Percentiles rank a stretch among this genome's conserved stretches.
phyloP scores from a whole-genome alignment of 2,797 vertebrate species.

The Squalus acanthias region DNA sequence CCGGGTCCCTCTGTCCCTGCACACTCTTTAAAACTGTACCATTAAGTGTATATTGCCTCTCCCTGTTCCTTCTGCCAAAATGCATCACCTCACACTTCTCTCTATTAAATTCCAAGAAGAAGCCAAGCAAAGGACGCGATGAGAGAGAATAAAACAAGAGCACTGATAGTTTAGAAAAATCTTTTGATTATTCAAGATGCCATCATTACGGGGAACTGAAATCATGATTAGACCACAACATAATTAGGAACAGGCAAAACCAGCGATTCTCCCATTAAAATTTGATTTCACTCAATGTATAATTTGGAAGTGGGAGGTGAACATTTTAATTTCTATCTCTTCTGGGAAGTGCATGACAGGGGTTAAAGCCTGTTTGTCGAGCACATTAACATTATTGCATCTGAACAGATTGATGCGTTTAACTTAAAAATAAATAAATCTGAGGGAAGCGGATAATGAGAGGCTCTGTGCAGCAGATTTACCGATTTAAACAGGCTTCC shows the following conservation, averaged over 20 bases:
- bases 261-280: conserved; percentile 6
- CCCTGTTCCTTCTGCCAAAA: too few relatives aligned
- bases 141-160: not conserved
- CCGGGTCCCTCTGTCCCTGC: too few relatives aligned
- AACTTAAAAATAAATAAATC: not conserved
- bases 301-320: not conserved
- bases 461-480: not conserved
- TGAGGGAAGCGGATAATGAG: not conserved
- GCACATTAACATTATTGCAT: not conserved
- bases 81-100: too few relatives aligned
- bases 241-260: not conserved
- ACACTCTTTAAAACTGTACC: too few relatives aligned
- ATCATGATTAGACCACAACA: not conserved
- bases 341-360: not conserved
- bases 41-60: too few relatives aligned
- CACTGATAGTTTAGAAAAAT: not conserved
- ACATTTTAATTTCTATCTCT: conserved; percentile 18
- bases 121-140: too few relatives aligned
- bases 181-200: not conserved
- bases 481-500: not conserved
- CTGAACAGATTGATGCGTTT: not conserved
- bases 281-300: conserved; percentile 5
- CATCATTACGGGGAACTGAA: not conserved
- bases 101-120: too few relatives aligned
- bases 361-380: not conserved